phyloP scores from a whole-genome alignment of 2,888 invertebrate species.

The Eurois occulta region DNA sequence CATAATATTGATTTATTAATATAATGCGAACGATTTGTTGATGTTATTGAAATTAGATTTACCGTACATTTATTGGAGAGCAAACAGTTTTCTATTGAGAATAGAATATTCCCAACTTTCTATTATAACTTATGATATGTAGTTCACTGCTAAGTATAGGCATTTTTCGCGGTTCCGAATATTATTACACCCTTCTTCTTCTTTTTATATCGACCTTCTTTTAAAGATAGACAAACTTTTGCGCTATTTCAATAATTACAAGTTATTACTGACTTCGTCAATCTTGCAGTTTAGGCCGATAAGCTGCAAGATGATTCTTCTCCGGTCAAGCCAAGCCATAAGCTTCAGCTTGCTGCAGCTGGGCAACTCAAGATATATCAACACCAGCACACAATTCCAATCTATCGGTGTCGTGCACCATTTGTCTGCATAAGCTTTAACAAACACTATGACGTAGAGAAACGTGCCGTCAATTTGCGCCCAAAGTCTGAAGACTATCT shows the following conservation, averaged over 20 bases:
- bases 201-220: background rate
- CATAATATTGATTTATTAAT: constrained; percentile 60
- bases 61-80: constrained; percentile 27
- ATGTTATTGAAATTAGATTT: constrained; percentile 52
- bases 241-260: too few species aligned
- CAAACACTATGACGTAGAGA: constrained; percentile 52
- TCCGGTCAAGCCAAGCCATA: background rate
- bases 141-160: background rate
- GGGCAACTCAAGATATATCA: constrained; percentile 20
- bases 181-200: background rate
- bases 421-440: constrained; percentile 51
- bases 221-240: background rate
- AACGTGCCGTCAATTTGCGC: constrained; percentile 54
- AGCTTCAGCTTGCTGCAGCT: constrained; percentile 8
- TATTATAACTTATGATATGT: background rate
- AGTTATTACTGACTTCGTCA: background rate
- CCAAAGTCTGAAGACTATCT: constrained; percentile 42
- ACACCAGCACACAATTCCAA: constrained; percentile 24
- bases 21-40: constrained; percentile 47
- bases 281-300: too few species aligned
- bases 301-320: background rate
- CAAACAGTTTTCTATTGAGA: constrained; percentile 15
- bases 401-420: constrained; percentile 25
- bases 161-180: background rate
- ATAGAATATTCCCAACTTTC: background rate